A percentile compares a stretch with the other conserved stretches of the same genome.
These are phyloP conservation scores for Cichlasoma orientale DNA, from an alignment of 2,797 vertebrate genomes.

Conservation along the genomic window DNA sequence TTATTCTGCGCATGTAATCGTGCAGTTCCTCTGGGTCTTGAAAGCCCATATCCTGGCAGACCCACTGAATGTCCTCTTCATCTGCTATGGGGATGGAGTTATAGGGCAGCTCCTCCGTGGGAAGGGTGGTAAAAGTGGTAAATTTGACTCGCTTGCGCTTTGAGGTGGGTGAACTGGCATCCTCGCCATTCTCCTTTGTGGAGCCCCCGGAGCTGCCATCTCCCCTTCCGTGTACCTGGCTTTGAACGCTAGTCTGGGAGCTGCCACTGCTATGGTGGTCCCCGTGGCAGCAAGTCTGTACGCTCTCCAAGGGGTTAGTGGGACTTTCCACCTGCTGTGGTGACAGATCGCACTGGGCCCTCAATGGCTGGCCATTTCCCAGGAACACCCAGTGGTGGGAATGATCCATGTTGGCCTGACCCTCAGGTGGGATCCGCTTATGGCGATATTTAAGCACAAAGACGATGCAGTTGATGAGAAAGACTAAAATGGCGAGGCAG, in stretches of 20 bases:
- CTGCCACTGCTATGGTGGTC: slow-evolving; percentile 98
- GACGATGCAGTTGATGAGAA: slow-evolving; percentile 99
- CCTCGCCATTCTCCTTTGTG: slow-evolving; percentile 91
- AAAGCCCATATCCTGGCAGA: slow-evolving; percentile 96
- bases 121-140: slow-evolving; percentile 95
- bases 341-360: slow-evolving; percentile 90
- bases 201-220: slow-evolving; percentile 95
- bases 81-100: slow-evolving; percentile 95
- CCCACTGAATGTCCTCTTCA: slow-evolving; percentile 97
- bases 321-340: slow-evolving; percentile 89
- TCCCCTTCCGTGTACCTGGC: slow-evolving; percentile 94
- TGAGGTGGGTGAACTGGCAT: slow-evolving; percentile 94
- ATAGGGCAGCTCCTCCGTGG: slow-evolving; percentile 94
- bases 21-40: slow-evolving; percentile 94
- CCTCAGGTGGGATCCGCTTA: slow-evolving; percentile 95
- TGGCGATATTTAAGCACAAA: slow-evolving; percentile 97
- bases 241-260: slow-evolving; percentile 97
- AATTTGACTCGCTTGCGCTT: slow-evolving; percentile 98
- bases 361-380: slow-evolving; percentile 92
- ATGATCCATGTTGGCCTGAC: slow-evolving; percentile 98
- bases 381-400: slow-evolving; percentile 99
- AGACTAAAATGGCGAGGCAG: slow-evolving; percentile 97
- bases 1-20: slow-evolving; percentile 96
- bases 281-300: slow-evolving; percentile 92
- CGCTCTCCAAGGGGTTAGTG: slow-evolving; percentile 87